Conservation (phyloP, 2,797 vertebrate species). For the Phrynocephalus guinanensis region DNA sequence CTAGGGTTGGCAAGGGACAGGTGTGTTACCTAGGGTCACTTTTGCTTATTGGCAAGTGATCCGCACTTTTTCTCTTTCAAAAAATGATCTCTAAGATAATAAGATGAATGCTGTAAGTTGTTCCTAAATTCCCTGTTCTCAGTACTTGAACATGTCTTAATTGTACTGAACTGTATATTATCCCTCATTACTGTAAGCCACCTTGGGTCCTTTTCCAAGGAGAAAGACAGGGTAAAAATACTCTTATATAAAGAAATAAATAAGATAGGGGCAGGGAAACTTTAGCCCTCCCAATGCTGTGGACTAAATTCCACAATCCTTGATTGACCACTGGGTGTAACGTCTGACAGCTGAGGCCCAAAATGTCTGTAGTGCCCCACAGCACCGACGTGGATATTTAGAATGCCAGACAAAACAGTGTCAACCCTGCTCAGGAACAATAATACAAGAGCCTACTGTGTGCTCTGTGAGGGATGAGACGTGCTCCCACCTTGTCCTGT, state of each 20-base stretch:
- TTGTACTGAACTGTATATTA: too few species aligned
- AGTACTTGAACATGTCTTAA: too few species aligned
- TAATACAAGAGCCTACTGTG: not conserved
- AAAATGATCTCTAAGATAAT: not conserved
- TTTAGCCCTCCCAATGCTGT: not conserved
- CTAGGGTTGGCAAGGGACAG: not conserved
- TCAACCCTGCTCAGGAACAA: not conserved
- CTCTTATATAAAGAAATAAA: too few species aligned
- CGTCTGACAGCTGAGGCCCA: not conserved
- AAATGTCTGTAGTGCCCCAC: not conserved
- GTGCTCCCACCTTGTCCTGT: not conserved
- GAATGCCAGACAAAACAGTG: not conserved
- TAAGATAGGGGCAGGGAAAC: too few species aligned
- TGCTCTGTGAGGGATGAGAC: not conserved
- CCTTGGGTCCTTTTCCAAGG: too few species aligned
- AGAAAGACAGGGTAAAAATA: too few species aligned
- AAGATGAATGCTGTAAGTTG: not conserved
- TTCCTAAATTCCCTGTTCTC: too few species aligned
- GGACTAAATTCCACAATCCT: not conserved
- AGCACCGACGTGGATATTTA: not conserved
- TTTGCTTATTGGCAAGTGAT: not conserved
- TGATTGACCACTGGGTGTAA: not conserved
- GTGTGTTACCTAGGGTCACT: not conserved
- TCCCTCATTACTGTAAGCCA: too few species aligned
- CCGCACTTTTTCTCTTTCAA: not conserved